Conservation (phyloP, 2,113 vertebrate species). For the Cochlearius cochlearius region DNA sequence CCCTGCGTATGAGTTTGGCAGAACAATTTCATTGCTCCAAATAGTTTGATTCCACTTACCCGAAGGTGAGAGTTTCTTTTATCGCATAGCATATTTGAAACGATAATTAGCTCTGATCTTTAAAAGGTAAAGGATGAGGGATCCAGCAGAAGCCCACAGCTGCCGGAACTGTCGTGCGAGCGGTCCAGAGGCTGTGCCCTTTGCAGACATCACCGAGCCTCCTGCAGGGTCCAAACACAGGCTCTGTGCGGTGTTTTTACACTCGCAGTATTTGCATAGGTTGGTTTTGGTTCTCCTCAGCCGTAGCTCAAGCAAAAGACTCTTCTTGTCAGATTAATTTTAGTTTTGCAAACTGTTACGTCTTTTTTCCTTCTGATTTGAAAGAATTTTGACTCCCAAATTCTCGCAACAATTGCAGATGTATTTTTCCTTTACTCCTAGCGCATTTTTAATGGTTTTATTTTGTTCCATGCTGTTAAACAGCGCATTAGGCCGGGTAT, state of each 20-base stretch:
- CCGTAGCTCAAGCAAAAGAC: neutral
- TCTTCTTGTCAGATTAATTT: neutral
- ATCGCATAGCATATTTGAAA: neutral
- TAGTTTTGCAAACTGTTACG: neutral
- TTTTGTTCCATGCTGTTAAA: neutral
- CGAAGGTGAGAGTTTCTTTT: neutral
- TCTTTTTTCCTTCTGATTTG: neutral
- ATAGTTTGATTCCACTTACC: neutral
- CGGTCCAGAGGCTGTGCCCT: neutral
- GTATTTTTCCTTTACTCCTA: neutral
- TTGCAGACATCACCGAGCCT: neutral
- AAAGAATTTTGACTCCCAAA: neutral
- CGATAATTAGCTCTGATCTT: neutral
- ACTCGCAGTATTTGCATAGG: accelerated
- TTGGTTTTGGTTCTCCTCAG: neutral
- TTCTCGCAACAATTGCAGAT: neutral
- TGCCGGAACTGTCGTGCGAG: accelerated
- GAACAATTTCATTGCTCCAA: neutral
- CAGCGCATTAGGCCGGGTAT: too few relatives aligned
- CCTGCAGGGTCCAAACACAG: too few relatives aligned
- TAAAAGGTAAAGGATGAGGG: neutral
- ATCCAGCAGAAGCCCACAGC: neutral
- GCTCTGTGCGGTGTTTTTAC: accelerated
- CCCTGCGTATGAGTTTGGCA: neutral
- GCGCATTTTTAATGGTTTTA: neutral